Evolutionary conservation across 2,797 vertebrate species (phyloP).

Genomic region (Ctenopoma multispine): DNA sequence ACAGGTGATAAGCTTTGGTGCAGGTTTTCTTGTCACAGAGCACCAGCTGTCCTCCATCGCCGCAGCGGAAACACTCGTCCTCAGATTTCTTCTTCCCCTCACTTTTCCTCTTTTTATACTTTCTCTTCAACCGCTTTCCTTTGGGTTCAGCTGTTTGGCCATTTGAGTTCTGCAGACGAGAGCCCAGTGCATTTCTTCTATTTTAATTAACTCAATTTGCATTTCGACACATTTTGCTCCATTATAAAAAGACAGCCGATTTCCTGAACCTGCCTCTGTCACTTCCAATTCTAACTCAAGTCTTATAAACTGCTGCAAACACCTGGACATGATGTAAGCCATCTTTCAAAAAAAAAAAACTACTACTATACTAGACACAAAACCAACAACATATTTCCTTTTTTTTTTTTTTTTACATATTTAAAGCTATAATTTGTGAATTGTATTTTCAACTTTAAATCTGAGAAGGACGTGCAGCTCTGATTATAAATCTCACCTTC

Average conservation of each 20-base stretch:
- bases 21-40: conserved; percentile 94
- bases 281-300: no score
- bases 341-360: no score
- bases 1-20: conserved; percentile 97
- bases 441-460: no score
- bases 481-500: conserved; percentile 83
- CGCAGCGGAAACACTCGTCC: conserved; percentile 97
- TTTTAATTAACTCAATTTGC: no score
- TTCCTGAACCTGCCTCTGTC: no score
- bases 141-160: conserved; percentile 90
- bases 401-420: no score
- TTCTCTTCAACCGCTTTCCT: conserved; percentile 91
- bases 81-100: conserved; percentile 93
- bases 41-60: conserved; percentile 95
- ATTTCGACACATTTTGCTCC: no score
- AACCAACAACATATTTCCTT: no score
- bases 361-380: no score
- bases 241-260: no score
- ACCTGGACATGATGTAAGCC: not conserved
- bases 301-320: no score
- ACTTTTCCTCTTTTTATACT: conserved; percentile 80
- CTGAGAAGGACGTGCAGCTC: not conserved
- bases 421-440: not conserved
- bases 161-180: conserved; percentile 63
- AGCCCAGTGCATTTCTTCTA: not conserved